A percentile compares a stretch with the other conserved stretches of the same genome.
These are phyloP conservation scores for Oncorhynchus masou DNA, from an alignment of 2,113 vertebrate genomes.

Conservation along the genomic window DNA sequence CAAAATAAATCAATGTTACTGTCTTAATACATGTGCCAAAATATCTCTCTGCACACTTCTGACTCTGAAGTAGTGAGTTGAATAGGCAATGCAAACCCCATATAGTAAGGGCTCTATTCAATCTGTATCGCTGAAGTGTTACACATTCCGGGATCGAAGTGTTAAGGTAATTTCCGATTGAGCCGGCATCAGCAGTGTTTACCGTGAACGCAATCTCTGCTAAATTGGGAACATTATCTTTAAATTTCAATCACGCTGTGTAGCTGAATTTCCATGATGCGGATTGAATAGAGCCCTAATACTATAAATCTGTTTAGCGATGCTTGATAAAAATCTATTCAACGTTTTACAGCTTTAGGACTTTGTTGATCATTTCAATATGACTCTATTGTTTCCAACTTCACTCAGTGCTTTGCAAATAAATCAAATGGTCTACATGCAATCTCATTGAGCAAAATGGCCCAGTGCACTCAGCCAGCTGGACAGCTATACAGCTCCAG, in stretches of 20 bases:
- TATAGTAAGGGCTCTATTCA: neutral
- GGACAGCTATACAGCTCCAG: constrained; percentile 21
- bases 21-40: no score
- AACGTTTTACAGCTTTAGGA: neutral
- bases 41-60: neutral
- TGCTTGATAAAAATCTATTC: constrained; percentile 17
- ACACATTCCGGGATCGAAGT: no score
- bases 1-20: no score
- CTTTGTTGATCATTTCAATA: neutral
- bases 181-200: no score
- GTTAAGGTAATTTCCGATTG: no score
- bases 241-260: no score
- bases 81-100: neutral
- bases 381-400: constrained; percentile 1
- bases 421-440: constrained; percentile 24
- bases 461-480: constrained; percentile 16
- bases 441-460: constrained; percentile 20
- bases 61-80: neutral
- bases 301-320: neutral
- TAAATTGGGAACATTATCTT: no score
- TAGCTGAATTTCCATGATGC: no score
- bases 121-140: no score
- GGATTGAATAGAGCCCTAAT: no score
- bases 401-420: constrained; percentile 31
- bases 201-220: no score